phyloP scores from a whole-genome alignment of 1,140 invertebrate species.

The Ctenoplectra terminalis region DNA sequence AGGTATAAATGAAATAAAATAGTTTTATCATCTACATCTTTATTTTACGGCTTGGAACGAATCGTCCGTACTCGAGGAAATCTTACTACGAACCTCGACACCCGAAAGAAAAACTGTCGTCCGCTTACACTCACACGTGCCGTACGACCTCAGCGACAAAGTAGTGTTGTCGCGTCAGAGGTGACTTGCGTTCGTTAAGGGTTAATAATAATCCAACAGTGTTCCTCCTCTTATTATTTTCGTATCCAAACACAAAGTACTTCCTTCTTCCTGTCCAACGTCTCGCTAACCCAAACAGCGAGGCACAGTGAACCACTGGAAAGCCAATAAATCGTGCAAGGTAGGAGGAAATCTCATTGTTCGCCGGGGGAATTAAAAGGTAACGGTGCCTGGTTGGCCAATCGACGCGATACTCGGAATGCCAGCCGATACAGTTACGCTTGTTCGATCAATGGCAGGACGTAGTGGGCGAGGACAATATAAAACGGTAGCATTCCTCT shows the following conservation, averaged over 20 bases:
- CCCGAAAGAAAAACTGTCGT: too few relatives aligned
- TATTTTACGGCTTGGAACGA: too few relatives aligned
- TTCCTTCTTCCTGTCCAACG: neutral
- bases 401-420: neutral
- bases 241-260: neutral
- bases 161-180: too few relatives aligned
- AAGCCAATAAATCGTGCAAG: neutral
- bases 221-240: too few relatives aligned
- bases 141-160: too few relatives aligned
- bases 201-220: too few relatives aligned
- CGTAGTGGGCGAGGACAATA: neutral
- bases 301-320: neutral
- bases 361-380: neutral
- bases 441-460: constrained; percentile 4
- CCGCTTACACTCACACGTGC: too few relatives aligned
- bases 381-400: constrained; percentile 13
- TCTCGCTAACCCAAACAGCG: neutral
- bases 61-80: too few relatives aligned
- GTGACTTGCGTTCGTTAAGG: too few relatives aligned
- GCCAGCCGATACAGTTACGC: neutral
- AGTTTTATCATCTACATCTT: too few relatives aligned
- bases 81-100: too few relatives aligned
- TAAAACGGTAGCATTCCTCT: constrained; percentile 33
- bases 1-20: too few relatives aligned
- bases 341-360: neutral